Evolutionary conservation across 2,113 vertebrate species (phyloP).

Genomic region (Nannobrachium achirus): DNA sequence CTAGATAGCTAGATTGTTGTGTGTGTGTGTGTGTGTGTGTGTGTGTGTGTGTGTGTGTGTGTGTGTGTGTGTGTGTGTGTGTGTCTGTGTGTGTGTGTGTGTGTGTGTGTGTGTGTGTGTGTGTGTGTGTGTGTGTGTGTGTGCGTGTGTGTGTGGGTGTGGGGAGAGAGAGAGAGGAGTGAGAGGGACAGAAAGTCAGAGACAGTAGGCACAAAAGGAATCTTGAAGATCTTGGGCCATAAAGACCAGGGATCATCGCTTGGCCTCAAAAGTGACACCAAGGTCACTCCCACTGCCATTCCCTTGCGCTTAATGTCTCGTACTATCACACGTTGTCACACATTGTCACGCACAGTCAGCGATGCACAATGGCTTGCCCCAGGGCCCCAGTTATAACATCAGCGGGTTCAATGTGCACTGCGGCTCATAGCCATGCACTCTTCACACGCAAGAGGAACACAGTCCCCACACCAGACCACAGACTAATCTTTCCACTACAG

Average conservation of each 20-base stretch:
- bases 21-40: too few species aligned
- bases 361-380: slow-evolving; percentile 53
- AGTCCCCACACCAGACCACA: slow-evolving; percentile 38
- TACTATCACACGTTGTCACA: slow-evolving; percentile 1
- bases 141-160: too few species aligned
- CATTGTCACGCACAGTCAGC: slow-evolving; percentile 35
- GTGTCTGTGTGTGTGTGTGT: too few species aligned
- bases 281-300: slow-evolving; percentile 23
- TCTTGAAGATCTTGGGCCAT: too few species aligned
- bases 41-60: too few species aligned
- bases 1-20: too few species aligned
- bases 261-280: slow-evolving; percentile 8
- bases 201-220: too few species aligned
- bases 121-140: too few species aligned
- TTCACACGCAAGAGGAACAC: slow-evolving; percentile 45
- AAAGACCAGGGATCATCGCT: slow-evolving; percentile 5
- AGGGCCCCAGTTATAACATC: slow-evolving; percentile 36
- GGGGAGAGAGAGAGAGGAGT: too few species aligned
- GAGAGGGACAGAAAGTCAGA: too few species aligned
- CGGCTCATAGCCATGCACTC: slow-evolving; percentile 44
- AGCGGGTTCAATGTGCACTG: slow-evolving; percentile 51
- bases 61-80: too few species aligned
- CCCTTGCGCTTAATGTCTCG: slow-evolving; percentile 32
- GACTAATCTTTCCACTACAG: slow-evolving; percentile 75
- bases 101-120: too few species aligned